Conservation (phyloP, 2,113 vertebrate species). For the Neodontobutis hainanensis region DNA sequence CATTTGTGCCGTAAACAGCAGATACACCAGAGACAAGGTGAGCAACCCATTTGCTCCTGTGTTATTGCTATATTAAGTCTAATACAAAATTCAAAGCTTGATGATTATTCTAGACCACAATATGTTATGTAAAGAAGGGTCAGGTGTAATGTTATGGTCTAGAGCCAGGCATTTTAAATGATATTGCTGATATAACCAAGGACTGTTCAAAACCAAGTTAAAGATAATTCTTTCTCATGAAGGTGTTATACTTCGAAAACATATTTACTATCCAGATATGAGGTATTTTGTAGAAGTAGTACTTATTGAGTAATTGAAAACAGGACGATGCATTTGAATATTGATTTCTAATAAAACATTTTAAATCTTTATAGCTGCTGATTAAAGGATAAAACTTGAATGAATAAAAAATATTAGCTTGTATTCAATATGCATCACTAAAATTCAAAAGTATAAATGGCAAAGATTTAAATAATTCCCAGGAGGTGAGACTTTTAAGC, state of each 20-base stretch:
- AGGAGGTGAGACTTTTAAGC: conserved; percentile 55
- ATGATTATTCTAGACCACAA: background rate
- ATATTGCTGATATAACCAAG: too few relatives aligned
- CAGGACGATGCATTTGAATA: too few relatives aligned
- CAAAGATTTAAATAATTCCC: conserved; percentile 65
- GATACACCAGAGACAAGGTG: conserved; percentile 32
- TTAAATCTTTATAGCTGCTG: conserved; percentile 26
- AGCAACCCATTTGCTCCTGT: conserved; percentile 22
- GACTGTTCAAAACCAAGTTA: too few relatives aligned
- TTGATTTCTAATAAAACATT: too few relatives aligned
- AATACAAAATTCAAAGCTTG: background rate
- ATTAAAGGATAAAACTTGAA: conserved; percentile 47
- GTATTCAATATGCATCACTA: conserved; percentile 8
- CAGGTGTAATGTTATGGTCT: too few relatives aligned
- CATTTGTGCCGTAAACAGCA: conserved; percentile 85
- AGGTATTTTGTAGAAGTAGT: background rate
- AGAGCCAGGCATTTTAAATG: too few relatives aligned
- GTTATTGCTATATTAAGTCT: background rate
- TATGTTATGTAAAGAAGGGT: background rate
- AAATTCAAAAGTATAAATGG: conserved; percentile 38
- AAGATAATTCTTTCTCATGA: too few relatives aligned
- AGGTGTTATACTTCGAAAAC: too few relatives aligned
- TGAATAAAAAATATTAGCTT: conserved; percentile 46
- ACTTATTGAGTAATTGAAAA: too few relatives aligned
- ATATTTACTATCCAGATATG: background rate